These are phyloP conservation scores for Saccostrea echinata DNA, from an alignment of 1,140 invertebrate genomes.

Conservation along the genomic window DNA sequence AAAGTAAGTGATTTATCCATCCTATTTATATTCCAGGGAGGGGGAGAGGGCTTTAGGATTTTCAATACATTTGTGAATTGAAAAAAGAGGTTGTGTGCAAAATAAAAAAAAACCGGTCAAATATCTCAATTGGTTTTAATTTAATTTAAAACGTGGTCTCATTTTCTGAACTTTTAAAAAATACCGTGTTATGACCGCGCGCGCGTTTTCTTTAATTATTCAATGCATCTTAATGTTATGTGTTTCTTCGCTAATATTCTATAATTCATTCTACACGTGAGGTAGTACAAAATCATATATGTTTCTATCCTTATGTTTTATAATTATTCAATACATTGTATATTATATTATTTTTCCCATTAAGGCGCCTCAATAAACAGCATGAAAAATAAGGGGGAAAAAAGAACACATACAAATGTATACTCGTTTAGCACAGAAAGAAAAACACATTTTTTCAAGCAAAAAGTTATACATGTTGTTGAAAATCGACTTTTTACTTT, in stretches of 20 bases:
- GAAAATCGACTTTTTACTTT: background rate
- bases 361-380: background rate
- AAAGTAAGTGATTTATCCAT: conserved; percentile 5
- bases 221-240: background rate
- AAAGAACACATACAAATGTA: background rate
- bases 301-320: too few relatives aligned
- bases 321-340: too few relatives aligned
- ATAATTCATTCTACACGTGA: too few relatives aligned
- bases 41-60: background rate
- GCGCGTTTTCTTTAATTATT: background rate
- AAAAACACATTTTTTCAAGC: background rate
- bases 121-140: background rate
- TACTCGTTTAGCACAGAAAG: background rate
- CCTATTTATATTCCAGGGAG: conserved; percentile 29
- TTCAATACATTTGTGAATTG: background rate
- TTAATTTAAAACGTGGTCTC: conserved; percentile 23
- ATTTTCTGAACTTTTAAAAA: background rate
- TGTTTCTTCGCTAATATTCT: background rate
- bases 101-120: background rate
- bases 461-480: background rate
- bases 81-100: background rate
- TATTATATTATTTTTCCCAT: conserved; percentile 7
- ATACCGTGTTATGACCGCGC: conserved; percentile 12
- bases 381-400: background rate
- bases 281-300: too few relatives aligned